Base-by-base conservation (phyloP, 1,140 invertebrate genomes). In the Brachionus angularis region DNA sequence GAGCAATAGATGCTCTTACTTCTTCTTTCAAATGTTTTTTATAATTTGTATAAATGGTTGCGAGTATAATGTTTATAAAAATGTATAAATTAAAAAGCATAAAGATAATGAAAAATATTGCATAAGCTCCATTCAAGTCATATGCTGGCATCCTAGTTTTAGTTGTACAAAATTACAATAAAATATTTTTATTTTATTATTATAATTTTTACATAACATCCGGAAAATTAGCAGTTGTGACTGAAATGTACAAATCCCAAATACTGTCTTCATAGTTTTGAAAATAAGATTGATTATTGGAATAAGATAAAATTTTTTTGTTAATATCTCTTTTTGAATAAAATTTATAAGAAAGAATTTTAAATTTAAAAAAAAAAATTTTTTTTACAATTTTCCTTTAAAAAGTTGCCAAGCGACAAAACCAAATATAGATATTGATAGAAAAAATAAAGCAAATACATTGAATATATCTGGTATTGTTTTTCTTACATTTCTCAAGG, bases 151-250 rank as follows among this genome's bases (percentile, higher is more conserved):
- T 84, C 83, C 84, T 85, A 74, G 12, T 64, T 31, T 31, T 33
- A n/a, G n/a, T n/a, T n/a, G n/a, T n/a, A n/a, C n/a, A n/a, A n/a
- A n/a, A n/a, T n/a, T n/a, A 50, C 34, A 75, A 73, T 46, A 58
- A 34, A 42, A n/a, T 44, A 62, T 0, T 16, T 18, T 10, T 29
- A 16, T 23, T 44, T 70, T 31, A 50, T 36, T 21, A 16, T 4
- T 14, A 53, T 46, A 16, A 10, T 58, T 77, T 82, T 80, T 79
- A 85, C 84, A 84, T 85, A 52, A 85, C 76, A 77, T 85, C 84
- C 29, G 84, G 84, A 74, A 83, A 81, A 75, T 85, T 85, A 8
- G 84, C 82, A 34, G 84, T 84, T 14, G 84, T 85, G 7, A 85
- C 83, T 8, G 85, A 74, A 14, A 85, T 82, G 76, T 85, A 85